Evolutionary conservation across 2,888 invertebrate genomes (phyloP).

Genomic region (Caenorhabditis parvicauda): DNA sequence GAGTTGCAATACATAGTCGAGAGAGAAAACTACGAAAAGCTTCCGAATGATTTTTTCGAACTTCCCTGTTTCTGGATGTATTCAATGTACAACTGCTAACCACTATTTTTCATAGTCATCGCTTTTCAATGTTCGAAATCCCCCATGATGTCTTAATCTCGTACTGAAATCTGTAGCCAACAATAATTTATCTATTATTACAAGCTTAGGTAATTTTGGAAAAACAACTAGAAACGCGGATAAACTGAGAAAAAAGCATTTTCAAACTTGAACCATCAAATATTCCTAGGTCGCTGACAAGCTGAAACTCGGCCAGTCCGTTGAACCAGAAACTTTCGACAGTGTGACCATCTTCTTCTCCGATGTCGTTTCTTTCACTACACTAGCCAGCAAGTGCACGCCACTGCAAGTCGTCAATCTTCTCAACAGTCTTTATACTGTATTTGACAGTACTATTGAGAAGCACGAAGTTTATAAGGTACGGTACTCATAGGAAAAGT

Average conservation of each 20-base stretch:
- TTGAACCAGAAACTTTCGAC: constrained; percentile 52
- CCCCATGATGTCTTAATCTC: neutral
- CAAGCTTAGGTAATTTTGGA: no score
- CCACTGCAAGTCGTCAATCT: constrained; percentile 53
- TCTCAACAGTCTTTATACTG: constrained; percentile 56
- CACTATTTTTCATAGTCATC: neutral
- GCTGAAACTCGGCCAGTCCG: constrained; percentile 53
- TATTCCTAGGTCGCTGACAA: constrained; percentile 59
- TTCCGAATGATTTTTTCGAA: no score
- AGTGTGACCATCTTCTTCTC: constrained; percentile 55
- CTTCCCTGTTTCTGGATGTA: no score
- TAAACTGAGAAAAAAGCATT: neutral
- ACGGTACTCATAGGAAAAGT: neutral
- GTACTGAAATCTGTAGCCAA: neutral
- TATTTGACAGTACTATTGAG: constrained; percentile 56
- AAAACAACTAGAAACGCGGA: no score
- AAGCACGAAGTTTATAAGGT: constrained; percentile 60
- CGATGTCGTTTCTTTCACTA: constrained; percentile 53
- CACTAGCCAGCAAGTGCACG: constrained; percentile 47
- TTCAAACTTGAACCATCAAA: no score
- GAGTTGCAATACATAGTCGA: no score
- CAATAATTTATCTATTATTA: constrained; percentile 1
- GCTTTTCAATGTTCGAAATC: neutral
- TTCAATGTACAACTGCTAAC: no score
- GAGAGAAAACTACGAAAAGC: no score